Percentiles rank a stretch among this genome's conserved stretches.
Conservation (phyloP, 2,888 invertebrate genomes). For the Smittia sp. region DNA sequence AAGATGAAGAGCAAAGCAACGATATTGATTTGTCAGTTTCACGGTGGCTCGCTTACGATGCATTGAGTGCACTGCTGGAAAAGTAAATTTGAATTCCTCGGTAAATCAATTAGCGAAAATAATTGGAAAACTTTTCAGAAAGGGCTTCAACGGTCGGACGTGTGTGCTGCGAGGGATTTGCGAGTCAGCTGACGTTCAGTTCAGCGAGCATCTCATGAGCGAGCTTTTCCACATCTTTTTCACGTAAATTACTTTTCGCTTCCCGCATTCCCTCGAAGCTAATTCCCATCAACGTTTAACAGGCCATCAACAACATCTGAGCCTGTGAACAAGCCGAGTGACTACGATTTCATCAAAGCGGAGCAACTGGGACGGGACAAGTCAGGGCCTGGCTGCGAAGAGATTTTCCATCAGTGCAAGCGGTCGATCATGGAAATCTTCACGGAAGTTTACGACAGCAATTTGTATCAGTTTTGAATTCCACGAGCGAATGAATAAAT, state of each 20-base stretch:
- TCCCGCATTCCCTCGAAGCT: neutral
- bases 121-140: slow-evolving; percentile 44
- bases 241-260: slow-evolving; percentile 59
- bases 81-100: neutral
- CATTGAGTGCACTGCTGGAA: slow-evolving; percentile 13
- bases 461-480: neutral
- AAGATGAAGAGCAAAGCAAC: neutral
- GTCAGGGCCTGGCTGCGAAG: slow-evolving; percentile 48
- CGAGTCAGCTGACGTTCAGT: slow-evolving; percentile 68
- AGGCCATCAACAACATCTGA: slow-evolving; percentile 72
- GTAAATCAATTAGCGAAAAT: neutral
- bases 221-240: slow-evolving; percentile 73
- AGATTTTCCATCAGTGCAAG: slow-evolving; percentile 48
- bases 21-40: slow-evolving; percentile 16
- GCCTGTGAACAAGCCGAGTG: slow-evolving; percentile 60
- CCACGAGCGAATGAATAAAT: too few species aligned
- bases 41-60: slow-evolving; percentile 32
- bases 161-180: slow-evolving; percentile 75
- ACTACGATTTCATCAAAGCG: slow-evolving; percentile 72
- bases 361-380: slow-evolving; percentile 61
- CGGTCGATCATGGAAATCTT: slow-evolving; percentile 49
- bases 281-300: slow-evolving; percentile 41
- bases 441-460: slow-evolving; percentile 43
- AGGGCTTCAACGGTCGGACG: slow-evolving; percentile 63
- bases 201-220: slow-evolving; percentile 70